phyloP scores from a whole-genome alignment of 2,797 vertebrate species.

The Hemibagrus guttatus region DNA sequence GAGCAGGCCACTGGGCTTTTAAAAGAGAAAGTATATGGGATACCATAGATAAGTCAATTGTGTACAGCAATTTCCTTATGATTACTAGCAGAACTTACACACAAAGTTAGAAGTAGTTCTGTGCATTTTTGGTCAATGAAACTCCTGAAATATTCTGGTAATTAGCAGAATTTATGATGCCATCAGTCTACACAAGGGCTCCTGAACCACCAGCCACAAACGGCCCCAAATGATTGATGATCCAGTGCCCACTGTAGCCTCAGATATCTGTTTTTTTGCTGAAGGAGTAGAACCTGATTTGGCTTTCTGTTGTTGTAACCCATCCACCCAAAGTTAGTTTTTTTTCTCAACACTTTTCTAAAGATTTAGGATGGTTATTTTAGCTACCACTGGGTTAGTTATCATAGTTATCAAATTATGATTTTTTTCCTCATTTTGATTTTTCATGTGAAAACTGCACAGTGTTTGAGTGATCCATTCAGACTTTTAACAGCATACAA shows the following conservation, averaged over 20 bases:
- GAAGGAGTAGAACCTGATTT: neutral
- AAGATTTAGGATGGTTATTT: neutral
- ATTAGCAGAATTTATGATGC: slow-evolving; percentile 4
- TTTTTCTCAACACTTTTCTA: neutral
- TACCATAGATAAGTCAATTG: neutral
- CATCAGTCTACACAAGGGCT: neutral
- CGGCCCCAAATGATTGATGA: neutral
- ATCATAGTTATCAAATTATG: neutral
- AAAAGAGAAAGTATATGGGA: neutral
- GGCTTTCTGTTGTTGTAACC: neutral
- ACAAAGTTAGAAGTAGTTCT: neutral
- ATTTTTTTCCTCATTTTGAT: neutral
- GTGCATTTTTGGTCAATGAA: neutral
- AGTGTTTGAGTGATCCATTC: neutral
- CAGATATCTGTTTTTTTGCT: neutral
- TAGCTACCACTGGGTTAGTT: neutral
- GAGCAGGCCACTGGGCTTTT: neutral
- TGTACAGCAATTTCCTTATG: neutral
- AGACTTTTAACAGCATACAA: neutral
- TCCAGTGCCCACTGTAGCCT: neutral
- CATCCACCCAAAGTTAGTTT: neutral
- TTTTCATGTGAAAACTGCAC: neutral
- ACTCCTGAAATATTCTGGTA: neutral
- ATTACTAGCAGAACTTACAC: neutral
- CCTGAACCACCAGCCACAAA: neutral